Conservation (phyloP, 2,888 invertebrate species). For the Bembecia ichneumoniformis region DNA sequence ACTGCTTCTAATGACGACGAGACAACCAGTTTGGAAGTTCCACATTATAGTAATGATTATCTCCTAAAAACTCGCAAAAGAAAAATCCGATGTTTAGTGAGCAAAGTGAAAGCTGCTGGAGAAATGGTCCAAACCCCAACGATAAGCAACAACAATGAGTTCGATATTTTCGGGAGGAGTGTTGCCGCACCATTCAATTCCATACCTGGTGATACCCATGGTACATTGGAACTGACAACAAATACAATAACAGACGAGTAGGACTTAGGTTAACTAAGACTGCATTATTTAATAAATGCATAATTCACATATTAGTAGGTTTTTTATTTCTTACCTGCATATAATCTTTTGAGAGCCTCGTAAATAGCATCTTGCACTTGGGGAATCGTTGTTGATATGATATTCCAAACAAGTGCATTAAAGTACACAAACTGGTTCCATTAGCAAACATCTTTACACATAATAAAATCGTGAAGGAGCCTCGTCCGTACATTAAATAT, state of each 20-base stretch:
- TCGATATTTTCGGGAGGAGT: conserved; percentile 3
- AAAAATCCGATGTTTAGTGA: conserved; percentile 1
- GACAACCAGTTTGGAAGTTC: conserved; percentile 1
- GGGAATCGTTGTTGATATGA: not conserved
- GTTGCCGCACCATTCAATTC: conserved; percentile 5
- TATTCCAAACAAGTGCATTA: not conserved
- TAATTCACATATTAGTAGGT: not conserved
- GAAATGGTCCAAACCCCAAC: conserved; percentile 2
- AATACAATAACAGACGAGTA: not conserved
- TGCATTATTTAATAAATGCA: not conserved
- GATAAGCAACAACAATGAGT: not conserved
- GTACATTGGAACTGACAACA: not conserved
- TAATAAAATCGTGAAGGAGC: too few relatives aligned
- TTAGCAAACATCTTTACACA: not conserved
- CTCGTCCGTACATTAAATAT: too few relatives aligned
- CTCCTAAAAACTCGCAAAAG: conserved; percentile 1
- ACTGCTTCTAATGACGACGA: conserved; percentile 1
- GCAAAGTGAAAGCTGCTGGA: conserved; percentile 3
- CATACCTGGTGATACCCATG: not conserved
- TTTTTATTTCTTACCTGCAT: not conserved
- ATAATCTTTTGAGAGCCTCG: not conserved
- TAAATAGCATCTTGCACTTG: not conserved
- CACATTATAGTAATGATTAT: conserved; percentile 1
- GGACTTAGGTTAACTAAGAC: not conserved
- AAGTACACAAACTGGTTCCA: not conserved